Conservation (phyloP, 2,888 invertebrate genomes). For the Nycteola revayana region DNA sequence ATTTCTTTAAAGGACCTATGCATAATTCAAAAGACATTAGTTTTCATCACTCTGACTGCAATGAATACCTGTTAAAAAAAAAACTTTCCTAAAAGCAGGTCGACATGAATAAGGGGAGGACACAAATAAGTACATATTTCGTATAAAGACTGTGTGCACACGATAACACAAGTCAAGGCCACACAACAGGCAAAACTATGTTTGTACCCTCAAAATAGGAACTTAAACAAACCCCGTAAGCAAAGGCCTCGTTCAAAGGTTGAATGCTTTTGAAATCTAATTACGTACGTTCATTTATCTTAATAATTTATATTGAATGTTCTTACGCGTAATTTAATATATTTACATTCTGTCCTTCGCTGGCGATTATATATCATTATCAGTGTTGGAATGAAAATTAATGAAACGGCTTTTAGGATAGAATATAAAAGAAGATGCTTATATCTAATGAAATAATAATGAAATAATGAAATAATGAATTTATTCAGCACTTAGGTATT, state of each 20-base stretch:
- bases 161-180: slow-evolving; percentile 16
- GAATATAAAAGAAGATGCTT: too few species aligned
- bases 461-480: too few species aligned
- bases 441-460: too few species aligned
- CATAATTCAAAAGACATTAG: slow-evolving; percentile 43
- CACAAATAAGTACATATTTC: slow-evolving; percentile 1
- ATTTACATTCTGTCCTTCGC: too few species aligned
- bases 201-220: slow-evolving; percentile 30
- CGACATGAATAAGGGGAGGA: slow-evolving; percentile 1
- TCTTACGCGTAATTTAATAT: slow-evolving; percentile 25
- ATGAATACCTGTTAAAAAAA: slow-evolving; percentile 33
- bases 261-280: slow-evolving; percentile 25
- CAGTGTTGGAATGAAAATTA: too few species aligned
- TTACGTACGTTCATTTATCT: slow-evolving; percentile 25
- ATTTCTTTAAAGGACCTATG: slow-evolving; percentile 22
- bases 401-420: too few species aligned
- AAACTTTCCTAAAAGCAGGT: slow-evolving; percentile 22
- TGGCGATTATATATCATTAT: too few species aligned
- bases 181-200: slow-evolving; percentile 29
- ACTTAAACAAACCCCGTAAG: slow-evolving; percentile 27
- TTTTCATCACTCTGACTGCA: slow-evolving; percentile 31
- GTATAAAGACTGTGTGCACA: slow-evolving; percentile 3
- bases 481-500: too few species aligned
- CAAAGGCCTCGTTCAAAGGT: slow-evolving; percentile 12
- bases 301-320: slow-evolving; percentile 22